Conservation (phyloP, 2,113 vertebrate species). For the Camelus dromedarius region DNA sequence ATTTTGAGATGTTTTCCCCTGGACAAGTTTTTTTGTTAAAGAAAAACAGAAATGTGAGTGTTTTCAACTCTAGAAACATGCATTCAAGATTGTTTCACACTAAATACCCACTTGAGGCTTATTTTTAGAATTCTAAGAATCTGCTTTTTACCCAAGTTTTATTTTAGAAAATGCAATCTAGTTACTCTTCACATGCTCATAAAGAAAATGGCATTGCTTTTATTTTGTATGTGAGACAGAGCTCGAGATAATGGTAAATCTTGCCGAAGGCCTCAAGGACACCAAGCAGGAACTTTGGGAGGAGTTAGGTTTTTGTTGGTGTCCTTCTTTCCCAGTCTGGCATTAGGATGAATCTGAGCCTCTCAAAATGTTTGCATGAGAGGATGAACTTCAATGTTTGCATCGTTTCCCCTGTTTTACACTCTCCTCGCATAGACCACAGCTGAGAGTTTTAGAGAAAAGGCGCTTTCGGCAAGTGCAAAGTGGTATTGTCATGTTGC, state of each 20-base stretch:
- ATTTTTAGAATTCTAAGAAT: conserved; percentile 66
- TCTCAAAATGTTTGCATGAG: conserved; percentile 63
- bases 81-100: neutral
- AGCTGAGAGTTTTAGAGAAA: conserved; percentile 78
- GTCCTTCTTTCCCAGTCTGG: neutral
- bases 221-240: conserved; percentile 57
- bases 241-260: conserved; percentile 50
- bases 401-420: conserved; percentile 73
- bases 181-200: conserved; percentile 46
- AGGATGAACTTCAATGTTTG: conserved; percentile 70
- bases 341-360: conserved; percentile 47
- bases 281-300: neutral
- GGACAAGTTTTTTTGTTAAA: neutral
- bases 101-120: conserved; percentile 48
- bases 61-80: conserved; percentile 20
- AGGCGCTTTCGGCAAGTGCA: conserved; percentile 79
- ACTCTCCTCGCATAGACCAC: conserved; percentile 79
- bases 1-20: conserved; percentile 17
- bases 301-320: neutral
- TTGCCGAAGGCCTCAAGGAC: conserved; percentile 50
- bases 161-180: conserved; percentile 59
- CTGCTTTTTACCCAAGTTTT: conserved; percentile 28
- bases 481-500: conserved; percentile 80
- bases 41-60: neutral
- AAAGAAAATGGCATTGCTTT: conserved; percentile 47